These are phyloP conservation scores for Ochropleura plecta DNA, from an alignment of 2,888 invertebrate species.

Conservation along the genomic window DNA sequence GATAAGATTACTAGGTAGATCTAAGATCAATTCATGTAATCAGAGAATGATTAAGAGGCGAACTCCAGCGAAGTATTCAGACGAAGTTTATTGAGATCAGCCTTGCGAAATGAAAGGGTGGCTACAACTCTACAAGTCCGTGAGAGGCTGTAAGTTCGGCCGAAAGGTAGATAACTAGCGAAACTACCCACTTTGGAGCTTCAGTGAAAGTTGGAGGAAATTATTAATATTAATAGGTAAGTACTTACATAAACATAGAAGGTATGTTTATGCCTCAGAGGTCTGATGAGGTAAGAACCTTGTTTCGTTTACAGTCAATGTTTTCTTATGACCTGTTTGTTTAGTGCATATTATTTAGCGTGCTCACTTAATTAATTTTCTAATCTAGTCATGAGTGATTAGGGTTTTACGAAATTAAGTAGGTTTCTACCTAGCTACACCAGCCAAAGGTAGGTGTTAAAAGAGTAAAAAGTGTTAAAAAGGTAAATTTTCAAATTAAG, in stretches of 20 bases:
- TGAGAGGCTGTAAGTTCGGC: slow-evolving; percentile 45
- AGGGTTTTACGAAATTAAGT: slow-evolving; percentile 17
- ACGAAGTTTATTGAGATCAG: slow-evolving; percentile 68
- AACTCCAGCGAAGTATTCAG: slow-evolving; percentile 60
- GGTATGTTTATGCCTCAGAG: not conserved
- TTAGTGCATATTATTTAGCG: slow-evolving; percentile 35
- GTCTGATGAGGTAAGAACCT: not conserved
- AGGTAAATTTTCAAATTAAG: slow-evolving; percentile 35
- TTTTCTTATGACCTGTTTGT: slow-evolving; percentile 31
- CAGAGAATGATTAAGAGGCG: slow-evolving; percentile 36
- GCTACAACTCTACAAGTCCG: slow-evolving; percentile 16
- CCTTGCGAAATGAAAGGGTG: slow-evolving; percentile 65
- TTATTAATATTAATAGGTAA: slow-evolving; percentile 36
- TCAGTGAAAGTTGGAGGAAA: slow-evolving; percentile 34
- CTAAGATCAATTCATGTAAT: slow-evolving; percentile 26
- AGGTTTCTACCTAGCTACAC: not conserved
- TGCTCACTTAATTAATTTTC: slow-evolving; percentile 45
- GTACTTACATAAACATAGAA: slow-evolving; percentile 7
- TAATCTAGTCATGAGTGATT: slow-evolving; percentile 37
- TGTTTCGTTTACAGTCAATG: not conserved
- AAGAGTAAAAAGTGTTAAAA: slow-evolving; percentile 4
- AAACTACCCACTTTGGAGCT: slow-evolving; percentile 38
- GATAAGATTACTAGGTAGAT: slow-evolving; percentile 28
- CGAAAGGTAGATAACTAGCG: slow-evolving; percentile 44
- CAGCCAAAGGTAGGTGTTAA: not conserved